phyloP scores from a whole-genome alignment of 2,113 vertebrate species.

The Corythornis madagascariensis region DNA sequence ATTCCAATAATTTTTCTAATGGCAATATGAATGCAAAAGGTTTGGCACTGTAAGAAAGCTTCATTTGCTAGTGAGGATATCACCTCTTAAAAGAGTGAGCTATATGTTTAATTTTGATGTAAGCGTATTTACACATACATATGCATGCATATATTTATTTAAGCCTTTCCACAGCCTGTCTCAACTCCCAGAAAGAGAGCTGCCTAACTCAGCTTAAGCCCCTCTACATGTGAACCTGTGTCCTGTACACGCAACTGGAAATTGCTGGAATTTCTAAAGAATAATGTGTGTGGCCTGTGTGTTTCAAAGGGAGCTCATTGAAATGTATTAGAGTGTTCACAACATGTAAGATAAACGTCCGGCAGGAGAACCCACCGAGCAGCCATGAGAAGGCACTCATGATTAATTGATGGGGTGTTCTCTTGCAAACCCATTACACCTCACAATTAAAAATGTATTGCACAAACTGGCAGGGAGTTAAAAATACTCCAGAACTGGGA shows the following conservation, averaged over 20 bases:
- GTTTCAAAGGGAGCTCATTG: conserved; percentile 50
- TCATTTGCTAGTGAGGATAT: conserved; percentile 30
- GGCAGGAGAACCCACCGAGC: conserved; percentile 42
- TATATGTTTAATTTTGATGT: conserved; percentile 21
- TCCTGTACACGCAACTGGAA: conserved; percentile 40
- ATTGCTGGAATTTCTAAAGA: conserved; percentile 56
- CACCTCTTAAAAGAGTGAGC: conserved; percentile 41
- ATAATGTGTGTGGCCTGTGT: conserved; percentile 52
- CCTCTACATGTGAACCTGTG: conserved; percentile 33
- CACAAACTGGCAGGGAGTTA: conserved; percentile 71
- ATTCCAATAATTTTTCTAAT: not conserved
- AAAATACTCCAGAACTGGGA: conserved; percentile 41
- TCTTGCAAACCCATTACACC: conserved; percentile 78
- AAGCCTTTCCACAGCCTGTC: not conserved
- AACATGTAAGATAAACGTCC: conserved; percentile 59
- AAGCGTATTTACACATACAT: conserved; percentile 8
- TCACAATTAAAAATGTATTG: conserved; percentile 82
- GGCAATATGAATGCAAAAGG: not conserved
- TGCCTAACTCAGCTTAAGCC: conserved; percentile 18
- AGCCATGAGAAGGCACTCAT: conserved; percentile 76
- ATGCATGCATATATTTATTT: not conserved
- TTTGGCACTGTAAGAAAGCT: conserved; percentile 40
- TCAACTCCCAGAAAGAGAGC: conserved; percentile 5
- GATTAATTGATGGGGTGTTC: conserved; percentile 83
- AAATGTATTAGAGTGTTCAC: conserved; percentile 53